Percentiles rank a stretch among this genome's conserved stretches.
Evolutionary conservation across 2,113 vertebrate species (phyloP).

Genomic region (Erythrocebus patas): DNA sequence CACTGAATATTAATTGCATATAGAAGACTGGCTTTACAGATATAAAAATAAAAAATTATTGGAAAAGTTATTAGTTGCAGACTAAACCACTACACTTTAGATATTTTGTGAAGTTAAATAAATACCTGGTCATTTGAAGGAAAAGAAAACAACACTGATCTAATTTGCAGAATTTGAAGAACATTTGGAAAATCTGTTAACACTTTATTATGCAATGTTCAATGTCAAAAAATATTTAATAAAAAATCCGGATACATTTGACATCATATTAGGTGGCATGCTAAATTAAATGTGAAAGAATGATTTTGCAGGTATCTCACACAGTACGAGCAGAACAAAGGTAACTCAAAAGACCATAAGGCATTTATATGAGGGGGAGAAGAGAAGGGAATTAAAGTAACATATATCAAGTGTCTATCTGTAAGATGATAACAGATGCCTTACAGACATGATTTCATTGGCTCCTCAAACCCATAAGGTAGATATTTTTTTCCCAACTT

Average conservation of each 20-base stretch:
- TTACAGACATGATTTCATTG: not conserved
- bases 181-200: not conserved
- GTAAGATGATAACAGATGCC: not conserved
- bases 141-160: not conserved
- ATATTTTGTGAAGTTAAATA: not conserved
- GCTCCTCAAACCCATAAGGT: not conserved
- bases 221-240: slow-evolving; percentile 1
- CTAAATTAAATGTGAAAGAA: not conserved
- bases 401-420: not conserved
- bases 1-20: not conserved
- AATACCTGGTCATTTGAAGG: not conserved
- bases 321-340: not conserved
- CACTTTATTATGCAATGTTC: not conserved
- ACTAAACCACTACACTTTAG: not conserved
- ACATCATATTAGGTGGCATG: not conserved
- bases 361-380: not conserved
- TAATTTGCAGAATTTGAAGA: slow-evolving; percentile 6
- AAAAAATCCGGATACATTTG: slow-evolving; percentile 3
- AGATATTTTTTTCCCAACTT: not conserved
- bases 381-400: not conserved
- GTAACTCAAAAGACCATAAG: not conserved
- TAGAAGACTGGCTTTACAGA: not conserved
- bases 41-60: not conserved
- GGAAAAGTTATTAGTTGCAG: not conserved
- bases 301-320: not conserved